These are phyloP conservation scores for Stegana nigrithorax DNA, from an alignment of 2,888 invertebrate species.

Conservation along the genomic window DNA sequence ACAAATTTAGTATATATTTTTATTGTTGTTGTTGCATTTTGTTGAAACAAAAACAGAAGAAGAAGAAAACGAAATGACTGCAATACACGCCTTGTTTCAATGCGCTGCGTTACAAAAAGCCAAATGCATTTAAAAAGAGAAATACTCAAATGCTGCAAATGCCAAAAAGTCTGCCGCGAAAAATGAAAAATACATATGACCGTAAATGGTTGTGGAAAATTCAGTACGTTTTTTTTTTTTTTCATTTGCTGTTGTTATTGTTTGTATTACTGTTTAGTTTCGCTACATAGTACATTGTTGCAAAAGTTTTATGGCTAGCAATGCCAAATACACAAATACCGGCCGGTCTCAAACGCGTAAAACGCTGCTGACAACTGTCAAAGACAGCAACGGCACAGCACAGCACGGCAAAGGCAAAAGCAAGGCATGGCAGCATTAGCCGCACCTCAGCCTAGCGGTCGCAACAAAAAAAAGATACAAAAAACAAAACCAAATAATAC, in stretches of 20 bases:
- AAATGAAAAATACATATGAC: conserved; percentile 40
- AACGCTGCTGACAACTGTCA: not conserved
- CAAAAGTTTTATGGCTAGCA: conserved; percentile 15
- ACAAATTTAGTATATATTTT: not conserved
- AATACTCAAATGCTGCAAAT: conserved; percentile 44
- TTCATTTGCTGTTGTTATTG: not conserved
- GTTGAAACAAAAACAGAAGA: not conserved
- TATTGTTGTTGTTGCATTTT: conserved; percentile 1
- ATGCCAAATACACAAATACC: conserved; percentile 18
- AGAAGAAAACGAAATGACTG: conserved; percentile 17
- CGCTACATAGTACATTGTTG: conserved; percentile 26
- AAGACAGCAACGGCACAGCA: conserved; percentile 10
- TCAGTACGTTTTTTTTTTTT: conserved; percentile 18
- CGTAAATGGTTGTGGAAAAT: conserved; percentile 53
- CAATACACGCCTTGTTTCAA: not conserved
- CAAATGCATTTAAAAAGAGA: conserved; percentile 25
- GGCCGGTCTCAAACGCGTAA: conserved; percentile 17
- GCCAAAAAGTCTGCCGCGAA: conserved; percentile 56
- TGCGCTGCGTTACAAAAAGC: conserved; percentile 13
- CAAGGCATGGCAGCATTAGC: not conserved
- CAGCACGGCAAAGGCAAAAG: not conserved
- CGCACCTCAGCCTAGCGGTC: not conserved
- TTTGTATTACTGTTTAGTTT: not conserved
- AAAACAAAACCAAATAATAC: not conserved
- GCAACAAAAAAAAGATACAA: not conserved